Conservation (phyloP, 1,140 invertebrate species). For the Leptinotarsa undecemlineata region DNA sequence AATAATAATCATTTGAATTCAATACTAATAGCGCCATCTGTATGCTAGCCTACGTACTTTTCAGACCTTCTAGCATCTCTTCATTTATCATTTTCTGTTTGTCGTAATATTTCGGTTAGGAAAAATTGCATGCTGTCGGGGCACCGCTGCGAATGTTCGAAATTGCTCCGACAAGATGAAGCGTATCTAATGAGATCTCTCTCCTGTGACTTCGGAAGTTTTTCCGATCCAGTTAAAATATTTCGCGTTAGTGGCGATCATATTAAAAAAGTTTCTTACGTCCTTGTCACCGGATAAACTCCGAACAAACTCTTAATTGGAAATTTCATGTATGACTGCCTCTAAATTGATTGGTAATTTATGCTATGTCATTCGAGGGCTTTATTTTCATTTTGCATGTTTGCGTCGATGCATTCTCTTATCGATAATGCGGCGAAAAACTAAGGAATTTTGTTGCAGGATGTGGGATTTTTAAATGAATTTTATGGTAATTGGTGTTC, state of each 20-base stretch:
- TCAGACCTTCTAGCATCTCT: no score
- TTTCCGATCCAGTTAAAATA: constrained; percentile 9
- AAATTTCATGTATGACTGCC: constrained; percentile 28
- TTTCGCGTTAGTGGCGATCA: constrained; percentile 23
- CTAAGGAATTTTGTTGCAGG: no score
- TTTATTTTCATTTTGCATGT: background rate
- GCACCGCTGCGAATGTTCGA: background rate
- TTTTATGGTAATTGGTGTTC: no score
- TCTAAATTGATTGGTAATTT: constrained; percentile 27
- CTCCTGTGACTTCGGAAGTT: background rate
- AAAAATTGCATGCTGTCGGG: no score
- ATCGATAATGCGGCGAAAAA: background rate
- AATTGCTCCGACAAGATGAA: background rate
- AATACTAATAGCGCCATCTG: no score
- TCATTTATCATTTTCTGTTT: no score
- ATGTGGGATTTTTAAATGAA: no score
- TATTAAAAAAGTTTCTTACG: constrained; percentile 26
- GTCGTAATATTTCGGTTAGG: no score
- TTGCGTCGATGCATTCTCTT: background rate
- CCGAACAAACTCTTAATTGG: constrained; percentile 25
- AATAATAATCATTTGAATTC: no score
- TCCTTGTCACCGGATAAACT: background rate
- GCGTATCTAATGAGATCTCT: background rate
- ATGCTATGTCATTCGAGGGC: constrained; percentile 14
- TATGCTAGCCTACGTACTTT: no score